Percentiles rank a stretch among this genome's conserved stretches.
Conservation (phyloP, 2,888 invertebrate genomes). For the Spilosoma lubricipeda region DNA sequence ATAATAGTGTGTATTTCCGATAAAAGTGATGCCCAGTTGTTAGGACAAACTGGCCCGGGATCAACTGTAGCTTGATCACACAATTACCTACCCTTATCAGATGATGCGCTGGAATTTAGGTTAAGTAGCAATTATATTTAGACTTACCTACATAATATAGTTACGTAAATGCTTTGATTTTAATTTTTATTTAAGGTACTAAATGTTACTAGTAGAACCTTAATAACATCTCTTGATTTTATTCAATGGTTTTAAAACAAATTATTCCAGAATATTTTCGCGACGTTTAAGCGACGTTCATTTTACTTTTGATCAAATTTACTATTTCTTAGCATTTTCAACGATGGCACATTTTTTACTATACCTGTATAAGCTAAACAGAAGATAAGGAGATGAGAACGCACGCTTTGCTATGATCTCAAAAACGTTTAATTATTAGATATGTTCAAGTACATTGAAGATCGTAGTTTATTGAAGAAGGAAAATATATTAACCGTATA, state of each 20-base stretch:
- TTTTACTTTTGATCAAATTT: too few species aligned
- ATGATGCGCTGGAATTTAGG: constrained; percentile 24
- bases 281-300: too few species aligned
- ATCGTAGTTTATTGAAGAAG: background rate
- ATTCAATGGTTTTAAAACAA: background rate
- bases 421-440: too few species aligned
- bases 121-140: background rate
- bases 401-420: too few species aligned
- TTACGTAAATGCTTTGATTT: background rate
- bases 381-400: too few species aligned
- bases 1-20: constrained; percentile 7
- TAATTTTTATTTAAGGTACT: background rate
- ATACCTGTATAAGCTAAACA: too few species aligned
- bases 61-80: constrained; percentile 38
- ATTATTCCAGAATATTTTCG: too few species aligned
- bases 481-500: background rate
- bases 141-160: background rate
- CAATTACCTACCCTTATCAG: constrained; percentile 27
- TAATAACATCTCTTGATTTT: background rate
- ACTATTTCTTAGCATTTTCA: too few species aligned
- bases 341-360: too few species aligned
- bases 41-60: constrained; percentile 28
- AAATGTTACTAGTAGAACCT: background rate
- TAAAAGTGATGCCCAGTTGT: constrained; percentile 7
- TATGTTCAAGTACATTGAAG: background rate